A percentile compares a stretch with the other conserved stretches of the same genome.
Conservation (phyloP, 2,888 invertebrate genomes). For the Brenthis daphne region DNA sequence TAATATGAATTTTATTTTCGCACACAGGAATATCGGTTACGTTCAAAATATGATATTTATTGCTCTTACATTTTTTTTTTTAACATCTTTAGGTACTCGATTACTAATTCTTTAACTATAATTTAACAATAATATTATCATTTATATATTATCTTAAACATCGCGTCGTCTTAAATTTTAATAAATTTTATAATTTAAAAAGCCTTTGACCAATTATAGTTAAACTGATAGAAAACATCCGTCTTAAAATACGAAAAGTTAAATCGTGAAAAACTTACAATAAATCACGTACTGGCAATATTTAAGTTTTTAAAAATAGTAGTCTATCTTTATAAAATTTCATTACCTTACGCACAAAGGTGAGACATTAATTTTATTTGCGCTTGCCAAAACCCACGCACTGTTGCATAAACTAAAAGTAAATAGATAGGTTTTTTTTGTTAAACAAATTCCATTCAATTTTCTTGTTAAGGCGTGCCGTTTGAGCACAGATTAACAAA, state of each 20-base stretch:
- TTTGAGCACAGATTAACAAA: no score
- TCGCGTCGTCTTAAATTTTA: neutral
- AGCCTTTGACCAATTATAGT: constrained; percentile 3
- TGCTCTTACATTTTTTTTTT: constrained; percentile 17
- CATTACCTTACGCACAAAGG: constrained; percentile 12
- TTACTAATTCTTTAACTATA: constrained; percentile 8
- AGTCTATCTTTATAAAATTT: neutral
- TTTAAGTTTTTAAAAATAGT: constrained; percentile 1
- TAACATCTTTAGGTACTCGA: constrained; percentile 13
- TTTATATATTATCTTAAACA: constrained; percentile 5
- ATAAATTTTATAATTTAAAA: constrained; percentile 14
- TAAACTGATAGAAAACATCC: constrained; percentile 12
- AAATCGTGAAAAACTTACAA: constrained; percentile 6
- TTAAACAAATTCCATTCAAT: no score
- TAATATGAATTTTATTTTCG: constrained; percentile 19
- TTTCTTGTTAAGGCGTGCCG: no score
- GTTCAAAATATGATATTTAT: constrained; percentile 1
- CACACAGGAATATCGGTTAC: constrained; percentile 7
- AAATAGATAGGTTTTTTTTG: no score
- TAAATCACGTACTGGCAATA: constrained; percentile 4
- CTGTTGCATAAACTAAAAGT: constrained; percentile 5
- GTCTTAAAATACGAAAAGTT: constrained; percentile 11
- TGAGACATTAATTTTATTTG: constrained; percentile 1
- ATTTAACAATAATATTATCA: constrained; percentile 17
- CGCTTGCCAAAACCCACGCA: constrained; percentile 18